A percentile compares a stretch with the other conserved stretches of the same genome.
phyloP scores from a whole-genome alignment of 2,113 vertebrate species.

The Cathartes aura region DNA sequence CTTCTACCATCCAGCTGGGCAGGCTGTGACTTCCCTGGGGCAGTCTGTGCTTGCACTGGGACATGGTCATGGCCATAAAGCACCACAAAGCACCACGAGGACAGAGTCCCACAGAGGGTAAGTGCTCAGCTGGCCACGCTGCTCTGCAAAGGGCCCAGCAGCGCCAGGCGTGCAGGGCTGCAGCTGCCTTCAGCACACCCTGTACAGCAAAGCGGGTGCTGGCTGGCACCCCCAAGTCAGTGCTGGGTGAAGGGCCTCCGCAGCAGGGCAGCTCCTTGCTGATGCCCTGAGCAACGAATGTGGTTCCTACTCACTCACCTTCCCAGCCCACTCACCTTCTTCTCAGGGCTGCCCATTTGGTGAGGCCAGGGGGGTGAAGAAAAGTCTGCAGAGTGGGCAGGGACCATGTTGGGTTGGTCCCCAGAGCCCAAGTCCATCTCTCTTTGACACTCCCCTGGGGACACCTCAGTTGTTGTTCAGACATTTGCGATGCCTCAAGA shows the following conservation, averaged over 20 bases:
- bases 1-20: background rate
- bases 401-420: rapidly evolving
- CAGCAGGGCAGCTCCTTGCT: background rate
- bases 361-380: rapidly evolving
- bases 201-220: background rate
- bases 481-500: background rate
- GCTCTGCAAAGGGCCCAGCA: background rate
- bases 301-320: background rate
- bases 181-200: background rate
- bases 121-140: background rate
- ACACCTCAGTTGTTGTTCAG: background rate
- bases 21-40: background rate
- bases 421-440: background rate
- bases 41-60: background rate
- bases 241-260: background rate
- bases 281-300: background rate
- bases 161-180: background rate
- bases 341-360: background rate
- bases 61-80: background rate
- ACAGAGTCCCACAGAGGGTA: background rate
- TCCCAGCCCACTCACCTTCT: background rate
- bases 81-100: background rate
- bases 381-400: background rate
- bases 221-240: background rate
- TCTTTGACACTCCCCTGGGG: background rate